phyloP scores from a whole-genome alignment of 2,797 vertebrate genomes.

The Melanotaenia boesemani region DNA sequence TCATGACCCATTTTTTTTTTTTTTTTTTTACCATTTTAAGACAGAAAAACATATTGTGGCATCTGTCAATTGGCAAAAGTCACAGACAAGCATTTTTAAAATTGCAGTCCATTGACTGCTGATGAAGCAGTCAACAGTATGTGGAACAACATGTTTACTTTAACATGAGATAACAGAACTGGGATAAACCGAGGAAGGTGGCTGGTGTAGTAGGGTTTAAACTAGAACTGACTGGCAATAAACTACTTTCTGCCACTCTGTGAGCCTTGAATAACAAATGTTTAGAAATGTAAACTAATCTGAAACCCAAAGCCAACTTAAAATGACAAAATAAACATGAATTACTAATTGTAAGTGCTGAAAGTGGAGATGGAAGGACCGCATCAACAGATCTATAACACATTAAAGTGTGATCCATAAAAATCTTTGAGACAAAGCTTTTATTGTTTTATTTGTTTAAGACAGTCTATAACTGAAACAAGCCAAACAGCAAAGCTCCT shows the following conservation, averaged over 20 bases:
- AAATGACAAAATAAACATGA: not conserved
- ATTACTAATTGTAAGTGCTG: too few species aligned
- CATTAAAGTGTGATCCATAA: not conserved
- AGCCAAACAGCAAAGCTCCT: not conserved
- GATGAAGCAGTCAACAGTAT: conserved; percentile 8
- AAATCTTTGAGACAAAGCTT: not conserved
- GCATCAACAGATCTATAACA: not conserved
- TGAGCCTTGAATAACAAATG: not conserved
- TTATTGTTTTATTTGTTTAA: not conserved
- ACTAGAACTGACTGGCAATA: conserved; percentile 38
- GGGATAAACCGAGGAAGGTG: conserved; percentile 38
- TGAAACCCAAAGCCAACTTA: not conserved
- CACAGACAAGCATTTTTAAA: conserved; percentile 4
- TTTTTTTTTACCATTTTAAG: too few species aligned
- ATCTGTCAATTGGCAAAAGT: not conserved
- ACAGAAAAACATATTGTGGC: not conserved
- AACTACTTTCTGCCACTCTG: not conserved
- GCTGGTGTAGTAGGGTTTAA: conserved; percentile 30
- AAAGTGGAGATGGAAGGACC: not conserved
- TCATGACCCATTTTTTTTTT: not conserved
- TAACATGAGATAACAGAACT: conserved; percentile 54
- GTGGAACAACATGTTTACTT: conserved; percentile 48
- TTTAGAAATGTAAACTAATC: conserved; percentile 5
- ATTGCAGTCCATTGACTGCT: conserved; percentile 10
- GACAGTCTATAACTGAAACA: not conserved